A percentile compares a stretch with the other conserved stretches of the same genome.
Evolutionary conservation across 2,113 vertebrate species (phyloP).

Genomic region (Chitala chitala): DNA sequence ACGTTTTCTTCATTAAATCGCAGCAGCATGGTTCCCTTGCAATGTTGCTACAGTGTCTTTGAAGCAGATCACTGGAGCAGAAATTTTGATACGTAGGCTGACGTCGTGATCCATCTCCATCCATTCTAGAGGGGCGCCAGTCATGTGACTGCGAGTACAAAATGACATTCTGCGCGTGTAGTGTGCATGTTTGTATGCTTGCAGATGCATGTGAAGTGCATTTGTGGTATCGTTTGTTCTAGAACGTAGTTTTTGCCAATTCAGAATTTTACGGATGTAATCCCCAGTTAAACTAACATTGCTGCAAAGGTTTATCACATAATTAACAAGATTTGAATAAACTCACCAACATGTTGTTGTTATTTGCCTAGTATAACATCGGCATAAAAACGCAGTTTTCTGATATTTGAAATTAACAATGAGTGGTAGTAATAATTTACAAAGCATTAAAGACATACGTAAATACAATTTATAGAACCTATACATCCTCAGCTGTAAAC

Average conservation of each 20-base stretch:
- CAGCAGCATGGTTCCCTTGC: conserved; percentile 86
- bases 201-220: conserved; percentile 32
- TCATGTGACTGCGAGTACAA: conserved; percentile 98
- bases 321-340: not conserved
- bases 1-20: conserved; percentile 75
- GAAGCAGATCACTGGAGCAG: conserved; percentile 92
- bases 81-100: conserved; percentile 98
- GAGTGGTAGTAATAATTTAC: too few species aligned
- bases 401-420: too few species aligned
- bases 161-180: conserved; percentile 77
- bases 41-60: conserved; percentile 89
- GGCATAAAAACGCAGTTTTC: not conserved
- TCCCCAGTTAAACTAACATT: not conserved
- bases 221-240: not conserved
- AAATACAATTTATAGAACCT: too few species aligned
- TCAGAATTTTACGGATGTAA: not conserved
- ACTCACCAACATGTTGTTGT: not conserved
- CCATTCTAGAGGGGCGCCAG: conserved; percentile 94
- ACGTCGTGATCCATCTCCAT: conserved; percentile 99
- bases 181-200: conserved; percentile 51
- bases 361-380: not conserved
- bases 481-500: too few species aligned
- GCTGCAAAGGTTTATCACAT: not conserved
- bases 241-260: not conserved
- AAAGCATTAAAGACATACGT: too few species aligned